These are phyloP conservation scores for Myrmophylax atrothorax DNA, from an alignment of 2,113 vertebrate genomes.

Conservation along the genomic window DNA sequence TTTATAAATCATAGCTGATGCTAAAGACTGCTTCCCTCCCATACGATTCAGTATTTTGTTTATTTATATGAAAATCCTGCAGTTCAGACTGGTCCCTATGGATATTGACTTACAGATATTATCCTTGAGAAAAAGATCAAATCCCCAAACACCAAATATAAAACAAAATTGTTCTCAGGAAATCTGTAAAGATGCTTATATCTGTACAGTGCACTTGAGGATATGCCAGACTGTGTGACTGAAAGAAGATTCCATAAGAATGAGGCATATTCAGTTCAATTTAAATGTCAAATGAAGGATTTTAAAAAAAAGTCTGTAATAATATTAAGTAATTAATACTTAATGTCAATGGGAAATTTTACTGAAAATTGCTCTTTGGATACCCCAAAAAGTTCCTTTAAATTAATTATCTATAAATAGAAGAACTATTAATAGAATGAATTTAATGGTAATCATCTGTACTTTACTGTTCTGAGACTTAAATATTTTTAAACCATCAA, in stretches of 20 bases:
- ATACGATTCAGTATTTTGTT: not conserved
- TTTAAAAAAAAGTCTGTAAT: not conserved
- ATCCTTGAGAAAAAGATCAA: not conserved
- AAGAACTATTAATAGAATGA: not conserved
- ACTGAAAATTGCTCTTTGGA: not conserved
- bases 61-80: not conserved
- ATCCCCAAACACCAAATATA: not conserved
- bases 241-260: not conserved
- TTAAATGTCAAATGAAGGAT: not conserved
- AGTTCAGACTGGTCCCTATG: not conserved
- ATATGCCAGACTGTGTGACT: not conserved
- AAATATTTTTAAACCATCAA: not conserved
- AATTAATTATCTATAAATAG: not conserved
- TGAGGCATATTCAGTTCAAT: not conserved
- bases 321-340: not conserved
- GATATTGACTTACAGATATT: not conserved
- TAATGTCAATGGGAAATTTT: not conserved
- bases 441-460: not conserved
- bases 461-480: not conserved
- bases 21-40: not conserved
- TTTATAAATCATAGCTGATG: not conserved
- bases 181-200: not conserved
- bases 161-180: not conserved
- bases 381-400: not conserved
- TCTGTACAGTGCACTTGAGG: not conserved